Conservation (phyloP, 2,797 vertebrate genomes). For the Danio jaintianensis region DNA sequence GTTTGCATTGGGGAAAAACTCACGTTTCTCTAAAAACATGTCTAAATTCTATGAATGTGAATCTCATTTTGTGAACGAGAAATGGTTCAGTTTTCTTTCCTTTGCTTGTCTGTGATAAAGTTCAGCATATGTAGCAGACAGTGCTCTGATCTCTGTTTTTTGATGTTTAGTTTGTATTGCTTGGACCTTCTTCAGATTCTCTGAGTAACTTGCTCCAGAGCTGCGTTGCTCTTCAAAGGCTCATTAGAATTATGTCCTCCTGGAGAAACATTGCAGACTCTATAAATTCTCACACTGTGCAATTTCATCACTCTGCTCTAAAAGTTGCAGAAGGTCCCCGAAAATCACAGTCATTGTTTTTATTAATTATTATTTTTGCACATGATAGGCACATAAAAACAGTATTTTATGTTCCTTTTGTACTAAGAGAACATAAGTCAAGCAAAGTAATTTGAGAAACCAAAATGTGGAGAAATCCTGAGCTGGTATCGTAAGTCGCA, state of each 20-base stretch:
- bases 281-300: conserved; percentile 25
- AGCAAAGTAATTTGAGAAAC: conserved; percentile 1
- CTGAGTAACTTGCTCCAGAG: conserved; percentile 27
- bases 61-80: not conserved
- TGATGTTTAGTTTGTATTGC: conserved; percentile 53
- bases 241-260: conserved; percentile 34
- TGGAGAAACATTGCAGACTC: conserved; percentile 25
- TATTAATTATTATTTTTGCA: not conserved
- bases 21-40: not conserved
- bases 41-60: conserved; percentile 6
- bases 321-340: not conserved
- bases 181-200: conserved; percentile 42
- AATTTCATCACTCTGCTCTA: conserved; percentile 15
- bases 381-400: not conserved
- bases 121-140: conserved; percentile 3
- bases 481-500: not conserved
- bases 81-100: not conserved
- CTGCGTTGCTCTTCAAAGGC: conserved; percentile 29
- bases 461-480: not conserved
- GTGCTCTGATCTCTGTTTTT: conserved; percentile 11
- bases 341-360: not conserved
- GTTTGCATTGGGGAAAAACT: too few relatives aligned
- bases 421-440: not conserved
- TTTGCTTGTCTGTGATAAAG: conserved; percentile 13
- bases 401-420: not conserved